Evolutionary conservation across 2,113 vertebrate species (phyloP).

Genomic region (Sardina pilchardus): DNA sequence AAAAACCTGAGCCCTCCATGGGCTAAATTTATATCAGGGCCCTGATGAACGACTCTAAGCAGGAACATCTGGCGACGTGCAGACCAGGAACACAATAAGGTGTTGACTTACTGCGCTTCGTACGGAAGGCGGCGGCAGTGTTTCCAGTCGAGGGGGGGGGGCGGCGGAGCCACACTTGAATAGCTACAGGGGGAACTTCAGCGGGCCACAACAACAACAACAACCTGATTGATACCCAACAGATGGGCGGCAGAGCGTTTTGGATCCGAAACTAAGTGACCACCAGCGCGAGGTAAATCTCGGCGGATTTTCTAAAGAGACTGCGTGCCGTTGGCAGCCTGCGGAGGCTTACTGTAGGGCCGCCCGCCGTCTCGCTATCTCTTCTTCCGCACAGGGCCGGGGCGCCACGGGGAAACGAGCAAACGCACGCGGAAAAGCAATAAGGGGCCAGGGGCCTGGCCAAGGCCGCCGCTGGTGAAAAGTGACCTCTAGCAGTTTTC

Average conservation of each 20-base stretch:
- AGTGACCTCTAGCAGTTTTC: not conserved
- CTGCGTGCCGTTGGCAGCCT: conserved; percentile 1
- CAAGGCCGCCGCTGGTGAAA: not conserved
- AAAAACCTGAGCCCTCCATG: not conserved
- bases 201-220: not conserved
- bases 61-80: conserved; percentile 2
- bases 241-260: conserved; percentile 1
- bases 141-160: not conserved
- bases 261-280: not conserved
- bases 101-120: not conserved
- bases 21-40: conserved; percentile 12
- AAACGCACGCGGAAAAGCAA: not conserved
- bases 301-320: not conserved
- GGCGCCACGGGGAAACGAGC: not conserved
- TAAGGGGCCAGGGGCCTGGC: not conserved
- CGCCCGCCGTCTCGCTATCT: not conserved
- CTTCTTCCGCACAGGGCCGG: not conserved
- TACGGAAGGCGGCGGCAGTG: not conserved
- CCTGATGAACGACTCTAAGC: conserved; percentile 6
- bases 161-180: not conserved
- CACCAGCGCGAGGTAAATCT: not conserved
- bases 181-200: not conserved
- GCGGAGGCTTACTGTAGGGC: not conserved
- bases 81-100: conserved; percentile 11
- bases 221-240: not conserved